Conservation (phyloP, 2,888 invertebrate species). For the Sinopyrophorus schimmeli region DNA sequence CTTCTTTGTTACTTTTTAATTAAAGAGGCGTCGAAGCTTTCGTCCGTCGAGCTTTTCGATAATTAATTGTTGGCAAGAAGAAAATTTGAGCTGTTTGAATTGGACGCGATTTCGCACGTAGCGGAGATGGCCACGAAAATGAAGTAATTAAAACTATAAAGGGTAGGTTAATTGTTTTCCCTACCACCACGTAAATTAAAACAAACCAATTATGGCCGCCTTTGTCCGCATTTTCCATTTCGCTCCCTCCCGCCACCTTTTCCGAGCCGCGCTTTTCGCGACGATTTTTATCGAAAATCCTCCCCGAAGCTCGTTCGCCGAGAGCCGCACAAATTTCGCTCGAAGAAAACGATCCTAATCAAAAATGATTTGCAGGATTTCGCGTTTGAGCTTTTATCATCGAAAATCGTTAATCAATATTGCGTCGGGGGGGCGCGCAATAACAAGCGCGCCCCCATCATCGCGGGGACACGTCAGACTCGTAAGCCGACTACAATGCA, state of each 20-base stretch:
- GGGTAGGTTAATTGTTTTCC: constrained; percentile 70
- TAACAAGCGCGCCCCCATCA: constrained; percentile 16
- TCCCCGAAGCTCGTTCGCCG: constrained; percentile 1
- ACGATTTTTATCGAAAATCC: constrained; percentile 23
- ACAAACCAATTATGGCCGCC: constrained; percentile 56
- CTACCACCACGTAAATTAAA: constrained; percentile 58
- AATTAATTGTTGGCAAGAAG: no score
- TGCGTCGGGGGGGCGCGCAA: constrained; percentile 16
- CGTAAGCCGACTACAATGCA: constrained; percentile 53
- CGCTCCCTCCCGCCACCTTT: constrained; percentile 20
- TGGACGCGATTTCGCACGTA: constrained; percentile 48
- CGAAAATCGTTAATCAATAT: constrained; percentile 27
- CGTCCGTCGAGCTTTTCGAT: no score
- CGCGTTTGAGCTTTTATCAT: no score
- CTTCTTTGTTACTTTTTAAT: no score
- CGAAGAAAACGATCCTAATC: no score
- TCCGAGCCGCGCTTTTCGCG: constrained; percentile 15
- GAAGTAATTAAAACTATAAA: constrained; percentile 78
- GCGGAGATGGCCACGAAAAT: constrained; percentile 65
- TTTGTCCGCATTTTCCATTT: constrained; percentile 46
- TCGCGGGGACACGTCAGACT: constrained; percentile 19
- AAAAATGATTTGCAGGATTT: no score
- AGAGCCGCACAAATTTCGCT: no score
- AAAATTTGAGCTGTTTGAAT: constrained; percentile 43
- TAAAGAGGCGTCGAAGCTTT: no score